Conservation (phyloP, 1,140 invertebrate genomes). For the Zaprionus inermis region DNA sequence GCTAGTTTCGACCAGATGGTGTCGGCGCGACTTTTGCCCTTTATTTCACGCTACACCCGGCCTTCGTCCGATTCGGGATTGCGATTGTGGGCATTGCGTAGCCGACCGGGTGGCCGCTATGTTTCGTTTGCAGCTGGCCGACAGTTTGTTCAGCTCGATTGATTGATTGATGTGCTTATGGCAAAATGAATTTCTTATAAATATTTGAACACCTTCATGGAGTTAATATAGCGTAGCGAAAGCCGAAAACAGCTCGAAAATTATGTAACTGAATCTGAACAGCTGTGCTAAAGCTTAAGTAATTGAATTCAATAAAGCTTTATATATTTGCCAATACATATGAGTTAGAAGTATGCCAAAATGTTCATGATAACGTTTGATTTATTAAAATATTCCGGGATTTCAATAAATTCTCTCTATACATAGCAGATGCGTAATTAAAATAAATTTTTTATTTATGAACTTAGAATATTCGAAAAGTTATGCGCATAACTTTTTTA, state of each 20-base stretch:
- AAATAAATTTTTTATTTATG: not conserved
- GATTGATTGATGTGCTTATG: conserved; percentile 63
- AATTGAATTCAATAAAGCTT: not conserved
- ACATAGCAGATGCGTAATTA: not conserved
- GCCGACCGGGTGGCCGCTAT: conserved; percentile 29
- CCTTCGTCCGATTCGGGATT: not conserved
- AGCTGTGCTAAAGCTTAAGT: conserved; percentile 42
- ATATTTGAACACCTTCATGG: conserved; percentile 43
- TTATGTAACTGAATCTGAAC: conserved; percentile 27
- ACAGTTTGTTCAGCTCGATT: conserved; percentile 38
- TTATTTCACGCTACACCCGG: too few species aligned
- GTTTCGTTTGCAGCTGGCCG: conserved; percentile 24
- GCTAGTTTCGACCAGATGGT: conserved; percentile 3
- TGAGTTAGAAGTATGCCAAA: too few species aligned
- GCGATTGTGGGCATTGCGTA: not conserved
- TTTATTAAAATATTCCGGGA: not conserved
- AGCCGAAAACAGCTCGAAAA: conserved; percentile 16
- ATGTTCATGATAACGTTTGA: not conserved
- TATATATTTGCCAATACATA: not conserved
- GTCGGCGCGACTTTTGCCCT: conserved; percentile 26
- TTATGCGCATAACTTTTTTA: not conserved
- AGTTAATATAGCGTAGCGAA: conserved; percentile 35
- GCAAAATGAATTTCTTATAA: conserved; percentile 67
- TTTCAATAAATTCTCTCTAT: not conserved
- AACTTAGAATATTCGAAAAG: not conserved